phyloP scores from a whole-genome alignment of 2,797 vertebrate species.

The Sebastes dallii region DNA sequence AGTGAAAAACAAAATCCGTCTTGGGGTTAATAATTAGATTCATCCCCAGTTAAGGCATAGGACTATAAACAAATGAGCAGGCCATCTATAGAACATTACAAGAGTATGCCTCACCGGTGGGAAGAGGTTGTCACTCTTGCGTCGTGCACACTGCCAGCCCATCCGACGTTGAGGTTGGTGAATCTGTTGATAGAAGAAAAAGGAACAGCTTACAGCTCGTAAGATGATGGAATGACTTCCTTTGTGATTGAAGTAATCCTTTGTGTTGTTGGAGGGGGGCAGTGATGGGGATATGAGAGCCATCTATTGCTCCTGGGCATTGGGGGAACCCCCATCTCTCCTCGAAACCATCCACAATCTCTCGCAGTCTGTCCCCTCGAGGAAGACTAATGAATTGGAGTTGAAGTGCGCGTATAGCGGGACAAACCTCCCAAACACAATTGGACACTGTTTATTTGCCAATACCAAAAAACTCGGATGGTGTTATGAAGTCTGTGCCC shows the following conservation, averaged over 20 bases:
- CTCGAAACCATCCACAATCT: background rate
- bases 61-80: too few species aligned
- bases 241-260: background rate
- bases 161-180: too few species aligned
- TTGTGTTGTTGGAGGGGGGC: background rate
- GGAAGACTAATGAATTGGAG: background rate
- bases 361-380: background rate
- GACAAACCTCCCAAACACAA: background rate
- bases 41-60: too few species aligned
- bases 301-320: background rate
- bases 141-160: too few species aligned
- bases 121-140: too few species aligned
- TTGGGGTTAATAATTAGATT: too few species aligned
- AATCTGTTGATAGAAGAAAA: too few species aligned
- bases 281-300: background rate
- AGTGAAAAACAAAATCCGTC: too few species aligned
- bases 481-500: too few species aligned
- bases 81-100: too few species aligned
- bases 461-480: too few species aligned
- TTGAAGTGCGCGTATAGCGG: background rate
- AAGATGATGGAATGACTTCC: background rate
- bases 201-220: background rate
- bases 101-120: too few species aligned
- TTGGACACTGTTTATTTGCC: background rate
- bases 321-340: background rate